Evolutionary conservation across 2,113 vertebrate species (phyloP), one percentile per base, ranked within the genome.

Genomic region (Eretmochelys imbricata): DNA sequence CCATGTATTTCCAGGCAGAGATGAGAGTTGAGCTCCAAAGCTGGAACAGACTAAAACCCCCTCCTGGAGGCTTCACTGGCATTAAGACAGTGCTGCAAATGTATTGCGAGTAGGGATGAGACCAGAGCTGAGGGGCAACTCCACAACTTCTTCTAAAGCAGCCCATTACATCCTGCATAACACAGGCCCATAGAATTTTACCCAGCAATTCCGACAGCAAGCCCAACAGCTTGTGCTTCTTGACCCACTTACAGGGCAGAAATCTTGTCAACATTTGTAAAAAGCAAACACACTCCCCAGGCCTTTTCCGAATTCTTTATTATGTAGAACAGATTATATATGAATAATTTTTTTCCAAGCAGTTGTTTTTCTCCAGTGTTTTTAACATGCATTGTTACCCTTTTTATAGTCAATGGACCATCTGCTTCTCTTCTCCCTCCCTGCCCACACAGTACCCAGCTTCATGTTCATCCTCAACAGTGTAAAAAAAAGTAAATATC

Each of bases 401-500:
- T 97, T 89, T 96, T 88, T 82, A 95, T 96, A 97, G 97, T 59
- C 59, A 93, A 96, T 87, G 51, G 86, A 98, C 80, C 80, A 95
- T 93, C 22, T 31, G 59, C 72, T 95, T 92, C 75, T 92, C 42
- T 83, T 93, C 25, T 54, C 54, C 57, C 94, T 80, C 50, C 59
- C 92, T 95, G 82, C 76, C 94, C 91, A 96, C 48, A 89, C 13
- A 94, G 76, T 72, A 93, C 94, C 91, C 89, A 95, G 91, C 91
- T 95, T 97, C 86, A 95, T 86, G 97, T 96, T 97, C 97, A 97
- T 96, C 85, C 88, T 22, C 3, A 82, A 87, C 90, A 95, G 91
- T 96, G 87, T 96, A 98, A 98, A 98, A 98, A 96, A 98, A 98
- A 95, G 91, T 90, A 92, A 94, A 98, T 94, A 97, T 96, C 96